Conservation (phyloP, 2,113 vertebrate genomes). For the Pycnonotus jocosus region DNA sequence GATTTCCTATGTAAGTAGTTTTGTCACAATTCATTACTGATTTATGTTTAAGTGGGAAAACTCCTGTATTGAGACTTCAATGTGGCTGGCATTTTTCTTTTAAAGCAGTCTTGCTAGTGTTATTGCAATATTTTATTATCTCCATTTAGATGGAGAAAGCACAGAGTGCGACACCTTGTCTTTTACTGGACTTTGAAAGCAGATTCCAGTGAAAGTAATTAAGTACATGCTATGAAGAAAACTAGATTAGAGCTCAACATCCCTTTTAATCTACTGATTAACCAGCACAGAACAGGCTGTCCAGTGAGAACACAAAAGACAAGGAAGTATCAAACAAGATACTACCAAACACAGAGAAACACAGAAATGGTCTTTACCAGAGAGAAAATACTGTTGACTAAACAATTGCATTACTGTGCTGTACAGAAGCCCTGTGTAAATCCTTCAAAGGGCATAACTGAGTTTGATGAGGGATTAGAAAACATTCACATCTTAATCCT, state of each 20-base stretch:
- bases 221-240: background rate
- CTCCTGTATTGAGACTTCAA: background rate
- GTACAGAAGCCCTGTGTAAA: background rate
- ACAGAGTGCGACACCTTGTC: background rate
- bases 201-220: background rate
- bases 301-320: background rate
- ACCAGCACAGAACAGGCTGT: background rate
- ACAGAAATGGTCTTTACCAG: background rate
- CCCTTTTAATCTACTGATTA: background rate
- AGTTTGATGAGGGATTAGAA: background rate
- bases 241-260: background rate
- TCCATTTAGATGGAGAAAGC: background rate
- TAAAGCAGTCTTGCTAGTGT: background rate
- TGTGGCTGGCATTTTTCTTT: background rate
- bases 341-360: background rate
- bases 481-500: background rate
- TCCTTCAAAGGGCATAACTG: background rate
- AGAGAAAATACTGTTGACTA: background rate
- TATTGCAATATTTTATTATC: background rate
- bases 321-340: background rate
- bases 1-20: background rate
- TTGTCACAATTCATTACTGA: background rate
- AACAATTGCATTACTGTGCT: background rate
- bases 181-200: slow-evolving; percentile 6
- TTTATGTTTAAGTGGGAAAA: background rate